Evolutionary conservation across 2,888 invertebrate genomes (phyloP).

Genomic region (Melanchra persicariae): DNA sequence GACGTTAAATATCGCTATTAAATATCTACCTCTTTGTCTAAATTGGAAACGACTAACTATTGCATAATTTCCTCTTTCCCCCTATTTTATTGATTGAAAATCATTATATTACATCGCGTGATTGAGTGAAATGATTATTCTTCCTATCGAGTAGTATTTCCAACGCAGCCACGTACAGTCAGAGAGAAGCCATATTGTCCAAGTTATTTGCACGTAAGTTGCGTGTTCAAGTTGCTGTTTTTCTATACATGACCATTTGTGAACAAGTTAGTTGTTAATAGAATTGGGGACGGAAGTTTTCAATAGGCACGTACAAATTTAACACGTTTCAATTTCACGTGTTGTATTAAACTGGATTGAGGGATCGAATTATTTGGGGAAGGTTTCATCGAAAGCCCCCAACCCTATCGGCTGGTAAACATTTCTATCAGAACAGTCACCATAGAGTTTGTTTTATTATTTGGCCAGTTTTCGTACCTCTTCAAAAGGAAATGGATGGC

Average conservation of each 20-base stretch:
- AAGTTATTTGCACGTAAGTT: conserved; percentile 61
- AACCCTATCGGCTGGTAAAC: conserved; percentile 29
- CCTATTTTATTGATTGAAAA: conserved; percentile 50
- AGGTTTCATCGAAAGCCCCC: conserved; percentile 46
- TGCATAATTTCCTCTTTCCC: conserved; percentile 51
- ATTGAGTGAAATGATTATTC: conserved; percentile 45
- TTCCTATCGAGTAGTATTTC: conserved; percentile 41
- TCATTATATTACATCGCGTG: conserved; percentile 53
- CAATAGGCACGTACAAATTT: conserved; percentile 85
- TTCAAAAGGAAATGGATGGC: neutral
- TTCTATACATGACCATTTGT: conserved; percentile 75
- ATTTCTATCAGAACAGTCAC: neutral
- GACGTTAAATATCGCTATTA: conserved; percentile 9
- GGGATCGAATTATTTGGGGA: conserved; percentile 61
- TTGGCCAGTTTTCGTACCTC: neutral
- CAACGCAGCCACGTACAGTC: conserved; percentile 33
- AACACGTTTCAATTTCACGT: conserved; percentile 83
- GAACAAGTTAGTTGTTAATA: conserved; percentile 81
- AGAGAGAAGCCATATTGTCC: conserved; percentile 61
- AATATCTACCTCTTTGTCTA: conserved; percentile 15
- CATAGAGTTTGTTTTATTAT: neutral
- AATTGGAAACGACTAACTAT: conserved; percentile 17
- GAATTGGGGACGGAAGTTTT: conserved; percentile 82
- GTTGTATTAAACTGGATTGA: conserved; percentile 75
- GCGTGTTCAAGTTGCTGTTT: conserved; percentile 68